Evolutionary conservation across 2,888 invertebrate species (phyloP).

Genomic region (Campoletis raptor): DNA sequence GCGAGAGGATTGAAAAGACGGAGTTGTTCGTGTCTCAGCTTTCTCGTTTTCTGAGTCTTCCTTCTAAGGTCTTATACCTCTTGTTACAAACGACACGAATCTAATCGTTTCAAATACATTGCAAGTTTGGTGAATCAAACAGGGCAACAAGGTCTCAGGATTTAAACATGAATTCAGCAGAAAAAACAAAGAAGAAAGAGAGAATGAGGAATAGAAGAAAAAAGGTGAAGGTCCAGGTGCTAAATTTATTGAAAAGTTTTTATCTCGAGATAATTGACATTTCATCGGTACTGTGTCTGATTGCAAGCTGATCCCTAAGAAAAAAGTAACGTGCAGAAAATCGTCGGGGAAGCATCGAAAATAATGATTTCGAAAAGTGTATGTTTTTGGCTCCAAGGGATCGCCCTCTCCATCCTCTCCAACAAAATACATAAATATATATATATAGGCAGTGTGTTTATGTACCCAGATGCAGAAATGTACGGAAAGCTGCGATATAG

Average conservation of each 20-base stretch:
- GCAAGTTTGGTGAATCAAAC: neutral
- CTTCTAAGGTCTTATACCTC: slow-evolving; percentile 28
- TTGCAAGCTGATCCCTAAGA: slow-evolving; percentile 38
- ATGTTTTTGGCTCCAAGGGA: slow-evolving; percentile 41
- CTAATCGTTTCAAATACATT: slow-evolving; percentile 29
- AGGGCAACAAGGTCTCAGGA: neutral
- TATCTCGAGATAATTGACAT: slow-evolving; percentile 71
- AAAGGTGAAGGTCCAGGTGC: neutral
- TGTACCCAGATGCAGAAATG: slow-evolving; percentile 55
- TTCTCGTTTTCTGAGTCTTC: slow-evolving; percentile 22
- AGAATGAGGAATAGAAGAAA: slow-evolving; percentile 17
- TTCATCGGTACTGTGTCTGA: slow-evolving; percentile 70
- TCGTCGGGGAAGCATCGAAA: slow-evolving; percentile 22
- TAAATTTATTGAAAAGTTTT: neutral
- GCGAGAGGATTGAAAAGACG: slow-evolving; percentile 51
- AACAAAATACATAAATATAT: neutral
- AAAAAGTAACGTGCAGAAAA: slow-evolving; percentile 7
- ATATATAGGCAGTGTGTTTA: neutral
- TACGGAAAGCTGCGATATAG: slow-evolving; percentile 53
- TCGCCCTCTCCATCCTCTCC: slow-evolving; percentile 19
- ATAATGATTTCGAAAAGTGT: slow-evolving; percentile 20
- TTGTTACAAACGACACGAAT: slow-evolving; percentile 32
- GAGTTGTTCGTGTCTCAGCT: slow-evolving; percentile 41
- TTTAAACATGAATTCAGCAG: slow-evolving; percentile 68
- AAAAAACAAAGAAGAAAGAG: slow-evolving; percentile 43